Evolutionary conservation across 2,113 vertebrate species (phyloP).

Genomic region (Nothocercus nigrocapillus): DNA sequence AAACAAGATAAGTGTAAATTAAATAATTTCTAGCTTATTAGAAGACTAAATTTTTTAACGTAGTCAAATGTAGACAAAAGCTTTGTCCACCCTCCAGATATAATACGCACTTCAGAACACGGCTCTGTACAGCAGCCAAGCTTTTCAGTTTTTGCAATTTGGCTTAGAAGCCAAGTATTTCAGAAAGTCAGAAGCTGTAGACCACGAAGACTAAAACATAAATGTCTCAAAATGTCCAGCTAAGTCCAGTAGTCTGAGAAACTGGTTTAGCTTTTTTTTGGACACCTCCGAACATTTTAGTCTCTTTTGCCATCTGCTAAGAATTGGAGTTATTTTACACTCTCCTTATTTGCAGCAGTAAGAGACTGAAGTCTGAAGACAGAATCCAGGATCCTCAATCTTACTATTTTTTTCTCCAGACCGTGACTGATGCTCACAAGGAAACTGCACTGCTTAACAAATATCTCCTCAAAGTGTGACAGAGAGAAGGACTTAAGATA

Average conservation of each 20-base stretch:
- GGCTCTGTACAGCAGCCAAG: not conserved
- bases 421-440: not conserved
- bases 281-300: not conserved
- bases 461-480: not conserved
- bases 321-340: not conserved
- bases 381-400: not conserved
- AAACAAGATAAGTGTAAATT: not conserved
- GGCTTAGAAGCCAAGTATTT: not conserved
- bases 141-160: not conserved
- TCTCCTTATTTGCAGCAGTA: not conserved
- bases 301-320: fast-evolving
- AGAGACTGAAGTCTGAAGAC: not conserved
- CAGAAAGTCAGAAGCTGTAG: not conserved
- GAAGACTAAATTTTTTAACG: not conserved
- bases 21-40: not conserved
- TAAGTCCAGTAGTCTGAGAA: not conserved
- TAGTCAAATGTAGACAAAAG: not conserved
- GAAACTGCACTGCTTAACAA: not conserved
- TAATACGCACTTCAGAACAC: not conserved
- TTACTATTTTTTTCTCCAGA: not conserved
- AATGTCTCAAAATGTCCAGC: not conserved
- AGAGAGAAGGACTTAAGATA: not conserved
- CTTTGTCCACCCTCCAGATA: not conserved
- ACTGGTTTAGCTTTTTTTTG: fast-evolving
- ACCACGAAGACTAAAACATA: not conserved